Percentiles rank a stretch among this genome's conserved stretches.
Evolutionary conservation across 2,797 vertebrate genomes (phyloP).

Genomic region (Acrocephalus scirpaceus): DNA sequence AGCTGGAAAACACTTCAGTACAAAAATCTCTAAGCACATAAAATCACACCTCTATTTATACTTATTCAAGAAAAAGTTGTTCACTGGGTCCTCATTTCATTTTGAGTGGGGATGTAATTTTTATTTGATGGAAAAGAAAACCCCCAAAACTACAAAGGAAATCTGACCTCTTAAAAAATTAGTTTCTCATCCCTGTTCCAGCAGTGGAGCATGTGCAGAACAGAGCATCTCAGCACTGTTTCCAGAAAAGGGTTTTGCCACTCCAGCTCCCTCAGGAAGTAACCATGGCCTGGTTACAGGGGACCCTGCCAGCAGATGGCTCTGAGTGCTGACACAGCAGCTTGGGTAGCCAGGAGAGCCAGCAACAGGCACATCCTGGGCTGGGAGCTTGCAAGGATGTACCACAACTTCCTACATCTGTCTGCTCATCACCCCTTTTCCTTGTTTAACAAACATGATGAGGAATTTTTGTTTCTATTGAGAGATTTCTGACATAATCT

Average conservation of each 20-base stretch:
- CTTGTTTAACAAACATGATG: neutral
- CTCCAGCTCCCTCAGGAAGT: no score
- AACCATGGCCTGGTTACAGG: rapidly evolving
- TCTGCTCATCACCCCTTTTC: neutral
- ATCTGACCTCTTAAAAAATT: neutral
- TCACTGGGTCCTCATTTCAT: neutral
- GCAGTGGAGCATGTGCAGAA: neutral
- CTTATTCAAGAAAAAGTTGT: neutral
- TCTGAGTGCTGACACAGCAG: rapidly evolving
- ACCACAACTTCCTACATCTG: neutral
- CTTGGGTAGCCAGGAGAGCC: neutral
- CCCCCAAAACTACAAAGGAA: neutral
- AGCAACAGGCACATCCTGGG: rapidly evolving
- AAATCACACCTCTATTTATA: neutral
- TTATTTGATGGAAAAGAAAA: neutral
- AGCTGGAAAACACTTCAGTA: neutral
- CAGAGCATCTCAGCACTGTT: rapidly evolving
- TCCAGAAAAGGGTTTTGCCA: neutral
- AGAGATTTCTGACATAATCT: neutral
- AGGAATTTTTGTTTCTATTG: neutral
- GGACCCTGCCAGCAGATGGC: rapidly evolving
- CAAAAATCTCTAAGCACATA: neutral
- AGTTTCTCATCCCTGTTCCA: neutral
- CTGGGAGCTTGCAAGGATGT: neutral
- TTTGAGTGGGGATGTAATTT: neutral